These are phyloP conservation scores for Lepidochrysops patricia DNA, from an alignment of 2,888 invertebrate species.

Conservation along the genomic window DNA sequence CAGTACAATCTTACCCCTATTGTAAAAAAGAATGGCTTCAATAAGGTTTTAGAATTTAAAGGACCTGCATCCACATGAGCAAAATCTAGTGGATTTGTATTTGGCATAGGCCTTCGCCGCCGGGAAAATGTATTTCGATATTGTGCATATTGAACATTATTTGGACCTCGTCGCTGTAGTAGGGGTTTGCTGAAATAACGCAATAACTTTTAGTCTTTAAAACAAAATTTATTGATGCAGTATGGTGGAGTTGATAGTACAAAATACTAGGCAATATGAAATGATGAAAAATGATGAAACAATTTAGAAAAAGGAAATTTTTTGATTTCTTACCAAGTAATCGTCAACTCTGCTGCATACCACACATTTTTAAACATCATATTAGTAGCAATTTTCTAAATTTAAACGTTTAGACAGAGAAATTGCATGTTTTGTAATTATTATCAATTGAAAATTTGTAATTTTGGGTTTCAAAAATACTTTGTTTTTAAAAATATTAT, in stretches of 20 bases:
- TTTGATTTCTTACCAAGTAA: conserved; percentile 42
- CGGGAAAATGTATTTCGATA: conserved; percentile 48
- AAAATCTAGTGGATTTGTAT: conserved; percentile 56
- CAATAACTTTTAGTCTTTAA: background rate
- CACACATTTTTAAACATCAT: conserved; percentile 63
- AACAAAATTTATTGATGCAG: background rate
- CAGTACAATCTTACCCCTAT: conserved; percentile 67
- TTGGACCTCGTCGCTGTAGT: conserved; percentile 25
- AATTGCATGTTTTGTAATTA: background rate
- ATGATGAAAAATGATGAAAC: background rate
- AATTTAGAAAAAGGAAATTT: background rate
- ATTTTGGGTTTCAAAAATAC: too few relatives aligned
- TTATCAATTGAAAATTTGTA: background rate
- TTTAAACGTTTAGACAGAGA: background rate
- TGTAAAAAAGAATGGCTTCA: conserved; percentile 79
- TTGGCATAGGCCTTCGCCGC: conserved; percentile 36
- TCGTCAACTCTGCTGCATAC: conserved; percentile 48
- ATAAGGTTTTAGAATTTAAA: conserved; percentile 56
- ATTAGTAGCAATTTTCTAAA: conserved; percentile 27
- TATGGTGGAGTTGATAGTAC: background rate
- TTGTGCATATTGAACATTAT: conserved; percentile 30
- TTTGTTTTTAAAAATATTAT: too few relatives aligned
- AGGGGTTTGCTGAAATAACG: conserved; percentile 28
- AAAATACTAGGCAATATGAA: background rate
- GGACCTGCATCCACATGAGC: conserved; percentile 55